Evolutionary conservation across 2,888 invertebrate genomes (phyloP), one percentile per base, ranked within the genome.

Genomic region (Tribolium freemani): DNA sequence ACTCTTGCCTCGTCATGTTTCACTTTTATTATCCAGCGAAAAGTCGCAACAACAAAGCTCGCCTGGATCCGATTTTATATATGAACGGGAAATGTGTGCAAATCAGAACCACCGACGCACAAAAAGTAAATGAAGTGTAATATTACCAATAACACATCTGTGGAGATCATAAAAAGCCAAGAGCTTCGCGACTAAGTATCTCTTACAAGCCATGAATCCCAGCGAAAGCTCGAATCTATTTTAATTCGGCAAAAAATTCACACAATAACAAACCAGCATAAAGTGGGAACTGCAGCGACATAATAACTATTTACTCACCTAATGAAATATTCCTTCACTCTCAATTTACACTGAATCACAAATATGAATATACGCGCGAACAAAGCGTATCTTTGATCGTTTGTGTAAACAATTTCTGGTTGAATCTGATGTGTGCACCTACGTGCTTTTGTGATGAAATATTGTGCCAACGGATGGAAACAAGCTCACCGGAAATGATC

Each of bases 131-230:
- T 77, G 74, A 75, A 66, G 72, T 75, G 73, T 77, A 77, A 73
- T 73, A 77, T 77, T 76, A 76, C 64, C 77, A 74, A 75, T 77
- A 76, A 77, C 78, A 74, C 72, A 75, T 71, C 72, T 75, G 74
- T 60, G 70, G 60, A 57, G 63, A 67, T 71, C 74, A 71, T 76
- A 73, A 75, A 74, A 61, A 76, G 69, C 71, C 69, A 69, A 60
- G 11, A 69, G 31, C 56, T 67, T 48, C 56, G 67, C 46, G 67
- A 54, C 64, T 54, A 54, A 64, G 44, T 64, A 51, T 53, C 54
- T 64, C 53, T 63, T 63, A 63, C 63, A 63, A 51, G 11, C 63
- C 51, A 63, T 63, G 50, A 63, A 54, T 54, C 45, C n/a, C 8
- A 8, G 8, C 8, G 8, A 38, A 38, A n/a, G n/a, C 6, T 3